A percentile compares a stretch with the other conserved stretches of the same genome.
Conservation (phyloP, 2,797 vertebrate species). For the Tangara arthus region DNA sequence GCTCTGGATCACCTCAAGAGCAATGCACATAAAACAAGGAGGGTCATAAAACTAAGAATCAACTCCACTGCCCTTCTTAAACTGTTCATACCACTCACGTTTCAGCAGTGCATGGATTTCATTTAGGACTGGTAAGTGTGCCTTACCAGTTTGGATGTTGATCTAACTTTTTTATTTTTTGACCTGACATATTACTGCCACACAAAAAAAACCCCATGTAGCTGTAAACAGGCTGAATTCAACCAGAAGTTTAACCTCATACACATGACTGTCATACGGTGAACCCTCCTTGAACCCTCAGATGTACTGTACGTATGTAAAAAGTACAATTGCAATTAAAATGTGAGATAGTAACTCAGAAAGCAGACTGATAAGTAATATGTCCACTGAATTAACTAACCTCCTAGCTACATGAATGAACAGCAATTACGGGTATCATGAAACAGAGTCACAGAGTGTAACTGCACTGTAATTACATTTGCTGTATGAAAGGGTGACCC, state of each 20-base stretch:
- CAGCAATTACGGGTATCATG: constrained; percentile 51
- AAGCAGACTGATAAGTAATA: constrained; percentile 6
- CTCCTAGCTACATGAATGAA: background rate
- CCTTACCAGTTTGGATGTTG: background rate
- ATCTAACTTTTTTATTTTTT: background rate
- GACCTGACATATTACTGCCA: background rate
- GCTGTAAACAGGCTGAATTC: background rate
- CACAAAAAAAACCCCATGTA: background rate
- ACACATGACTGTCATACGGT: background rate
- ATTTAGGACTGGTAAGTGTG: background rate
- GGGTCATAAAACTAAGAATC: background rate
- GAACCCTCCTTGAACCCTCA: background rate
- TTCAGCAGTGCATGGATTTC: background rate
- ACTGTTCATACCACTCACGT: background rate
- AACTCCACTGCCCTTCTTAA: background rate
- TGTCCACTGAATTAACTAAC: background rate
- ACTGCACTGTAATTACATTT: constrained; percentile 32
- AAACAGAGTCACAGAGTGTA: background rate
- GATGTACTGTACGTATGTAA: background rate
- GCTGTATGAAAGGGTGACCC: background rate
- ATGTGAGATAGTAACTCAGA: background rate
- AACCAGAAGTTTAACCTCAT: background rate
- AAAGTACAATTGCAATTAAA: background rate
- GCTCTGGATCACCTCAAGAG: background rate
- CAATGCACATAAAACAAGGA: background rate